phyloP scores from a whole-genome alignment of 2,888 invertebrate genomes.

The Argynnis bischoffii region DNA sequence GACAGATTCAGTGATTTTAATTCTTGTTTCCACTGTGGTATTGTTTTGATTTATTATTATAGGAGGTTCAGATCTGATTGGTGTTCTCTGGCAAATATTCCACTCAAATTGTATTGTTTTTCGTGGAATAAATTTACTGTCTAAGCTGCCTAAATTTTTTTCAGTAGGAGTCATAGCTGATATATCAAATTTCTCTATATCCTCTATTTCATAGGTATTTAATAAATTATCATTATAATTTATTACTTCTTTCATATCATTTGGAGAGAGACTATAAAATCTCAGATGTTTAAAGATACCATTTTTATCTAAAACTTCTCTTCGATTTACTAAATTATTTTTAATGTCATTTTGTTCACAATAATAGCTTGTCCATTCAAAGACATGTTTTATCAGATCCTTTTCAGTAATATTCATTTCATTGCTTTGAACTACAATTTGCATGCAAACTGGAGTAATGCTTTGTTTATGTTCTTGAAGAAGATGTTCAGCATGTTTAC shows the following conservation, averaged over 20 bases:
- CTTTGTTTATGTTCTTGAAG: slow-evolving; percentile 73
- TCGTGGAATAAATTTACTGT: slow-evolving; percentile 49
- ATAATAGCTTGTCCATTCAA: slow-evolving; percentile 80
- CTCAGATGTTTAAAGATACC: slow-evolving; percentile 73
- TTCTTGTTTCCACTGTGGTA: slow-evolving; percentile 57
- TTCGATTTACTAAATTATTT: slow-evolving; percentile 67
- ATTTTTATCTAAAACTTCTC: slow-evolving; percentile 64
- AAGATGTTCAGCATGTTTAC: slow-evolving; percentile 79
- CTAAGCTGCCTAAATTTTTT: slow-evolving; percentile 41
- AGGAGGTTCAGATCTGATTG: slow-evolving; percentile 67
- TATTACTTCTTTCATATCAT: slow-evolving; percentile 67
- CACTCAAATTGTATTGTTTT: slow-evolving; percentile 62
- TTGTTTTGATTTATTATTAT: slow-evolving; percentile 65
- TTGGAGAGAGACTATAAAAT: slow-evolving; percentile 61
- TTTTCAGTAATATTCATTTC: slow-evolving; percentile 78
- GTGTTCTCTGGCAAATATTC: slow-evolving; percentile 68
- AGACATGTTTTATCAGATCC: slow-evolving; percentile 77
- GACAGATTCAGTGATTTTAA: slow-evolving; percentile 71
- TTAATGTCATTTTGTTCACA: slow-evolving; percentile 70
- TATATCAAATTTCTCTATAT: slow-evolving; percentile 34
- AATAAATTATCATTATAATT: slow-evolving; percentile 62
- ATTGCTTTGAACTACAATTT: slow-evolving; percentile 73
- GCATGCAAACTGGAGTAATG: slow-evolving; percentile 76
- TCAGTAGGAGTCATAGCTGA: slow-evolving; percentile 40
- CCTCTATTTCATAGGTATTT: slow-evolving; percentile 44